phyloP scores from a whole-genome alignment of 23 tunicate genomes.

The Trididemnum clinides region DNA sequence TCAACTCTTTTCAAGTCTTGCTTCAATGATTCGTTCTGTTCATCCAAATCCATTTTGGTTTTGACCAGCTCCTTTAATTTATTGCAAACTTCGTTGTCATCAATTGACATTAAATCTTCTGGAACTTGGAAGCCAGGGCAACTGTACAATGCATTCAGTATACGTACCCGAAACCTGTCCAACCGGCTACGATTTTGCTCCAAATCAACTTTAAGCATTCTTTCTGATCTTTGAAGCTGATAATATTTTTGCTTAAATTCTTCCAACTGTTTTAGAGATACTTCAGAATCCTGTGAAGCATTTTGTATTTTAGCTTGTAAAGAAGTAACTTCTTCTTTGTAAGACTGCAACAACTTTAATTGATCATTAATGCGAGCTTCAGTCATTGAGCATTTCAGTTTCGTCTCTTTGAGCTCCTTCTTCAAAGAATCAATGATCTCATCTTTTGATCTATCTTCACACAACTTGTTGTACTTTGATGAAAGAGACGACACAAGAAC shows the following conservation, averaged over 20 bases:
- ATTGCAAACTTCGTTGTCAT: conserved; percentile 40
- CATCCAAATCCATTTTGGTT: background rate
- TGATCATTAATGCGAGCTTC: conserved; percentile 68
- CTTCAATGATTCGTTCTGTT: conserved; percentile 9
- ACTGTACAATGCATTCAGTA: conserved; percentile 45
- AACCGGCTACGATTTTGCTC: conserved; percentile 62
- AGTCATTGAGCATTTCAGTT: conserved; percentile 4
- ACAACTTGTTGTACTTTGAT: conserved; percentile 64
- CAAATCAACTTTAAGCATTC: conserved; percentile 70
- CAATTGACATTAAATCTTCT: conserved; percentile 47
- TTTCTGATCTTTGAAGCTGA: conserved; percentile 71
- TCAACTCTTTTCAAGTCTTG: conserved; percentile 1
- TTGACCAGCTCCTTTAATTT: conserved; percentile 69
- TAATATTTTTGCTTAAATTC: conserved; percentile 51
- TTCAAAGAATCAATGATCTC: conserved; percentile 53
- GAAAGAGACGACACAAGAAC: conserved; percentile 72
- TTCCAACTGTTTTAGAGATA: conserved; percentile 29
- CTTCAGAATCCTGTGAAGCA: conserved; percentile 29
- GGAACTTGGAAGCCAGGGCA: conserved; percentile 70
- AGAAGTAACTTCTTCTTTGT: conserved; percentile 70
- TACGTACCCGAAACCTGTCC: conserved; percentile 59
- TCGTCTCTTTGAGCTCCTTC: conserved; percentile 62
- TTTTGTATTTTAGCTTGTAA: conserved; percentile 22
- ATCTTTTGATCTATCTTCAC: conserved; percentile 65
- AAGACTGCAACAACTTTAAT: conserved; percentile 49